Base-by-base conservation (phyloP, 2,113 vertebrate species). In the Mionectes macconnelli region DNA sequence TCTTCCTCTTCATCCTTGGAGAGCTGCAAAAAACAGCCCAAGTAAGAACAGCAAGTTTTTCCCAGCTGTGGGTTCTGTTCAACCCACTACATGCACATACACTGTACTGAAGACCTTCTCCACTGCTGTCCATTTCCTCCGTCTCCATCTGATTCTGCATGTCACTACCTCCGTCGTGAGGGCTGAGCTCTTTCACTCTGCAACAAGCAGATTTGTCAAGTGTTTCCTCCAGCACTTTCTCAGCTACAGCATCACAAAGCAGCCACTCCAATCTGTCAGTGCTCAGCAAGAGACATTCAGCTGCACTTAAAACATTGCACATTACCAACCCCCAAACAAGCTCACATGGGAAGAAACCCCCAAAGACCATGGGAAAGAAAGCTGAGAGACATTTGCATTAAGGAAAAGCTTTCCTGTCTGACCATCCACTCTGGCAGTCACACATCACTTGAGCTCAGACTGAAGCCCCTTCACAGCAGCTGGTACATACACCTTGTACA, bases 121-220 rank as follows among this genome's bases (percentile, higher is more conserved):
- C 85, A 39, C 64, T 84, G 77, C 82, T 91, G 42, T 95, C 95
- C 1, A 60, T 50, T 53, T 97, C 97, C 44, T 98, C 97, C 10
- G 89, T 97, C 80, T 98, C 98, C 98, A 98, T 98, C n/a, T 88
- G 97, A 78, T 69, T 92, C 82, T 95, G 97, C 64, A 84, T 62
- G 64, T 98, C 97, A 45, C 94, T 76, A 42, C 89, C 93, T 73
- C 97, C 96, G 13, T 91, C 97, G 72, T 97, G 94, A 50, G 97
- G 97, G 44, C 97, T 98, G 70, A 98, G 97, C 83, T 98, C 98
- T 86, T 98, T 98, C 78, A 98, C 98, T 92, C 98, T 98, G 96
- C 81, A 97, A 97, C 80, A 47, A 94, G 33, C 75, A 47, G 57
- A 45, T 55, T 39, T 45, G 31, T 79, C 49, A 68, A 5, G 53